Percentiles rank a stretch among this genome's conserved stretches.
Evolutionary conservation across 92 coral and sea anemone genomes (phyloP).

Genomic region (Paragorgia papillata): DNA sequence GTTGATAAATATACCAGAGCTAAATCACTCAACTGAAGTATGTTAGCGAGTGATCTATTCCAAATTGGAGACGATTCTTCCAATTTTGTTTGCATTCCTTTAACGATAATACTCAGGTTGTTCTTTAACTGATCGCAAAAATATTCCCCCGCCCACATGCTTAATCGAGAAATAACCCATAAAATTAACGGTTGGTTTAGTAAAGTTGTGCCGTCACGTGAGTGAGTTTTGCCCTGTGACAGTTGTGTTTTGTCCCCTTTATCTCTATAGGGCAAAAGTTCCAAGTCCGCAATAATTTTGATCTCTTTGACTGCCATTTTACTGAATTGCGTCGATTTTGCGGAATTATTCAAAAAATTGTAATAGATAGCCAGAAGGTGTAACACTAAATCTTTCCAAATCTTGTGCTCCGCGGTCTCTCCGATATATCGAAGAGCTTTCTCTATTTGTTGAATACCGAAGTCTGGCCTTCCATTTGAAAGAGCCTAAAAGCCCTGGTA

Average conservation of each 20-base stretch:
- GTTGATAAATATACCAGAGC: neutral
- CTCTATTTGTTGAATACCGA: neutral
- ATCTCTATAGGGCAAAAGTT: neutral
- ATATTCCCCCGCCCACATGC: conserved; percentile 8
- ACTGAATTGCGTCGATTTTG: neutral
- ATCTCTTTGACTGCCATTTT: neutral
- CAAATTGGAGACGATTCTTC: neutral
- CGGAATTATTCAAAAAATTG: neutral
- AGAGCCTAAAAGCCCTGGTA: conserved; percentile 29
- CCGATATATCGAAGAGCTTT: neutral
- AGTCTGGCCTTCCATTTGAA: neutral
- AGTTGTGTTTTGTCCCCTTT: neutral
- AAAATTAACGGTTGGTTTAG: conserved; percentile 1
- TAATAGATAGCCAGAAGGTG: conserved; percentile 10
- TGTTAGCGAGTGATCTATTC: neutral
- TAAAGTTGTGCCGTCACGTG: neutral
- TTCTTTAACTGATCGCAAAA: neutral
- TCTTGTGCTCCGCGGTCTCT: neutral
- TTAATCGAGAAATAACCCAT: neutral
- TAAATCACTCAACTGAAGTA: neutral
- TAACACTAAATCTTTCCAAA: neutral
- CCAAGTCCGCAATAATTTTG: neutral
- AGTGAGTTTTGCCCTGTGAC: neutral
- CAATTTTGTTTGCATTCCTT: neutral
- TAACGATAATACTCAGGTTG: neutral